Conservation (phyloP, 2,888 invertebrate species). For the Argyra leucocephala region DNA sequence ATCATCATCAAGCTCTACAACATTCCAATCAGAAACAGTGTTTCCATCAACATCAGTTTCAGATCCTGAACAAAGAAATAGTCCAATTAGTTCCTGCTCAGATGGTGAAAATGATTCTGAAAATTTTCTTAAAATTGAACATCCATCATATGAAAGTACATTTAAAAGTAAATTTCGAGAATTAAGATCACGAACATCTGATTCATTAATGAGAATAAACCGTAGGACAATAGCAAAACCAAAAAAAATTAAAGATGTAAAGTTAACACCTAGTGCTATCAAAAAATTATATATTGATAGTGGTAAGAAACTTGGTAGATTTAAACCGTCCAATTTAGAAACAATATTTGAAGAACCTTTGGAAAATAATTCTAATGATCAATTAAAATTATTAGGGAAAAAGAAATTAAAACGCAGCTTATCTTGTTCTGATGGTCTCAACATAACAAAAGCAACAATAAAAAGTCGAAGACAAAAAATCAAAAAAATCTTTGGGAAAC, state of each 20-base stretch:
- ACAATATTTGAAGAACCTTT: constrained; percentile 38
- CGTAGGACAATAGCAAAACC: constrained; percentile 9
- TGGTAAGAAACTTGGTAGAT: constrained; percentile 33
- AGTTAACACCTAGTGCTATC: constrained; percentile 25
- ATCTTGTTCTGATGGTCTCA: constrained; percentile 34
- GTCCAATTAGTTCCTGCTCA: background rate
- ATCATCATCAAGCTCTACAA: background rate
- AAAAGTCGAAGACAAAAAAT: constrained; percentile 36
- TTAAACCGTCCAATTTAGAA: constrained; percentile 35
- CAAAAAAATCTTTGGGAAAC: constrained; percentile 35
- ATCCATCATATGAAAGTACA: background rate
- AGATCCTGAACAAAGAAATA: background rate
- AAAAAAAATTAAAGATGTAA: constrained; percentile 1
- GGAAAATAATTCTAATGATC: constrained; percentile 24
- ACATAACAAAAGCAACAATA: constrained; percentile 33
- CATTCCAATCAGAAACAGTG: background rate
- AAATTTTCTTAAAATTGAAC: background rate
- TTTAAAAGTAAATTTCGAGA: background rate
- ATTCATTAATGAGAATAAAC: background rate
- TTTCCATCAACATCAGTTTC: background rate
- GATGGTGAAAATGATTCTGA: background rate
- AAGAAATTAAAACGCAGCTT: constrained; percentile 34
- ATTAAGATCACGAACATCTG: background rate
- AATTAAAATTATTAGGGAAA: constrained; percentile 31
- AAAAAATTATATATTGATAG: constrained; percentile 33